A percentile compares a stretch with the other conserved stretches of the same genome.
Evolutionary conservation across 2,888 invertebrate genomes (phyloP).

Genomic region (Harmothoe impar): DNA sequence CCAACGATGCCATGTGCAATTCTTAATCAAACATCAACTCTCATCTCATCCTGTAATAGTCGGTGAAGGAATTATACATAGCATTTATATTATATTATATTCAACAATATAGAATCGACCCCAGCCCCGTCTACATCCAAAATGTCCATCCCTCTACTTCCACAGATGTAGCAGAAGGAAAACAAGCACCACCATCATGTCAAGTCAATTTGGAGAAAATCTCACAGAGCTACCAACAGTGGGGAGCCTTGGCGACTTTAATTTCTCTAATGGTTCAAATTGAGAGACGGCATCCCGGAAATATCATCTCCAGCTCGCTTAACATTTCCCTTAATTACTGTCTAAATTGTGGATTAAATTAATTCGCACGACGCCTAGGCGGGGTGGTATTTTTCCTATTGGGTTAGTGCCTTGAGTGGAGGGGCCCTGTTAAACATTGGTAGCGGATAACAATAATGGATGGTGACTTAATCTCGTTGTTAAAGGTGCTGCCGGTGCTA

Average conservation of each 20-base stretch:
- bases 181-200: not conserved
- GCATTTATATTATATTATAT: too few relatives aligned
- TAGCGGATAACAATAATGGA: constrained; percentile 6
- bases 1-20: too few relatives aligned
- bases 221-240: not conserved
- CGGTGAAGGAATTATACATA: too few relatives aligned
- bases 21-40: too few relatives aligned
- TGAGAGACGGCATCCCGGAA: constrained; percentile 7
- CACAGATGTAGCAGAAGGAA: not conserved
- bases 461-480: constrained; percentile 31
- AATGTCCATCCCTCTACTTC: not conserved
- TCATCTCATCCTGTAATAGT: too few relatives aligned
- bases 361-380: constrained; percentile 47
- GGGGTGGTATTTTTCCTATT: not conserved
- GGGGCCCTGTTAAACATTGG: constrained; percentile 9
- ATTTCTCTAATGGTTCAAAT: constrained; percentile 55
- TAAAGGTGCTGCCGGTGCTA: not conserved
- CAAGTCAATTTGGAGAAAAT: constrained; percentile 49
- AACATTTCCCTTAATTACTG: constrained; percentile 56
- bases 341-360: constrained; percentile 60
- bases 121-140: not conserved
- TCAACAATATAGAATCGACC: too few relatives aligned
- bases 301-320: constrained; percentile 57
- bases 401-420: not conserved
- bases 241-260: not conserved